phyloP scores from a whole-genome alignment of 2,888 invertebrate species.

The Pantelozetes paolii region DNA sequence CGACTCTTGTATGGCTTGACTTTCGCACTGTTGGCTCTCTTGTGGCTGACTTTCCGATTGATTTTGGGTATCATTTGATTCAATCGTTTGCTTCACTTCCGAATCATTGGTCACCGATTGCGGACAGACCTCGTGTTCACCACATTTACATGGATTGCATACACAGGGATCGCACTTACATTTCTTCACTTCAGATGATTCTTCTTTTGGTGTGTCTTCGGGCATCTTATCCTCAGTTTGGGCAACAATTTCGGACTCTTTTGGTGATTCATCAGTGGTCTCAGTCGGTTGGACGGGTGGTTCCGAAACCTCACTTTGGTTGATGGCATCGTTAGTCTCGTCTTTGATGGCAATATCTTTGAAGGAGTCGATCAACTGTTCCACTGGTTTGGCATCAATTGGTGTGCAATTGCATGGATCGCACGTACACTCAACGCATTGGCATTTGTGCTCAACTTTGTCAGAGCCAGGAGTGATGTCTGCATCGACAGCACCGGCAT shows the following conservation, averaged over 20 bases:
- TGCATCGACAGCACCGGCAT: not conserved
- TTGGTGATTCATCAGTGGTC: not conserved
- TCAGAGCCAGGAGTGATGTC: not conserved
- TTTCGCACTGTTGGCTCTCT: not conserved
- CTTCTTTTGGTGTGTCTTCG: not conserved
- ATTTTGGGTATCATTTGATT: not conserved
- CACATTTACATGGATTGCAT: not conserved
- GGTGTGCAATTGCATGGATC: slow-evolving; percentile 16
- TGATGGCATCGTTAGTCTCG: not conserved
- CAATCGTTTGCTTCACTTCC: not conserved
- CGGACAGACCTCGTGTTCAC: not conserved
- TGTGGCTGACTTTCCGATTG: not conserved
- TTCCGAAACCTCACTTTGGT: not conserved
- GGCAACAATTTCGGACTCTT: not conserved
- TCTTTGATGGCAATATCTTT: not conserved
- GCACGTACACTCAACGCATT: slow-evolving; percentile 13
- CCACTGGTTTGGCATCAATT: not conserved
- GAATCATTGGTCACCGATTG: not conserved
- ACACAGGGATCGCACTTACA: slow-evolving; percentile 13
- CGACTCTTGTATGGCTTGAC: not conserved
- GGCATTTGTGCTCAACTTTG: not conserved
- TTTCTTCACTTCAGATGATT: not conserved
- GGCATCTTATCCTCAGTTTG: not conserved
- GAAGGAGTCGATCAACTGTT: not conserved
- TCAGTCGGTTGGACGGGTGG: not conserved